Evolutionary conservation across 2,797 vertebrate genomes (phyloP), one percentile per base, ranked within the genome.

Genomic region (Cossypha polioptera): DNA sequence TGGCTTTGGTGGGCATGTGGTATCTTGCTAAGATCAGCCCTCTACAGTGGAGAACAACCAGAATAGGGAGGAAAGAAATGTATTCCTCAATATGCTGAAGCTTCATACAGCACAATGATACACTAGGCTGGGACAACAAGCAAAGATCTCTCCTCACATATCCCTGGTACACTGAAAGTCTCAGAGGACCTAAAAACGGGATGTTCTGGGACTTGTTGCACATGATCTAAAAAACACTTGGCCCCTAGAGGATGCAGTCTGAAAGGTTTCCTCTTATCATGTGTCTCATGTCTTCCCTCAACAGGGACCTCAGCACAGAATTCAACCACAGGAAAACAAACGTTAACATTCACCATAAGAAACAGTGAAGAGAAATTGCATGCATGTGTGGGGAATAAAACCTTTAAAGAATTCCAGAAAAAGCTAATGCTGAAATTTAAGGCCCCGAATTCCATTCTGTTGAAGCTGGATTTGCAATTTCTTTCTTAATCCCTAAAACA

Each of bases 131-230:
- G 24, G 7, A 8, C 8, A 18, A n/a, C 20, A 57, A 26, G 16
- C 4, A 53, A 66, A 74, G 16, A 14, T 14, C 25, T 10, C 17
- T 48, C 69, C 43, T 92, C 10, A 36, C 5, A 11, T 33, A 10
- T 21, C 9, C 17, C 9, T 47, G 28, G 11, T 38, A 43, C 8
- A 5, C 25, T 36, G 11, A 14, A 79, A 16, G 28, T 53, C 53
- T 19, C 36, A 24, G 3, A 28, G 15, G 16, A 63, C 25, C 82
- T 71, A 28, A 42, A 42, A 69, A 21, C 0, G 0, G 31, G 13
- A 4, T 71, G 22, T 77, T 71, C 36, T 67, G 25, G 13, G n/a
- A 25, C 28, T 74, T 5, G 1, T 43, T 38, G 29, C 20, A 36
- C 7, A 13, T 6, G 11, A 28, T 16, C 7, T 42, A 22, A 45